Conservation (phyloP, 1,140 invertebrate genomes). For the Drosophila seguyi region DNA sequence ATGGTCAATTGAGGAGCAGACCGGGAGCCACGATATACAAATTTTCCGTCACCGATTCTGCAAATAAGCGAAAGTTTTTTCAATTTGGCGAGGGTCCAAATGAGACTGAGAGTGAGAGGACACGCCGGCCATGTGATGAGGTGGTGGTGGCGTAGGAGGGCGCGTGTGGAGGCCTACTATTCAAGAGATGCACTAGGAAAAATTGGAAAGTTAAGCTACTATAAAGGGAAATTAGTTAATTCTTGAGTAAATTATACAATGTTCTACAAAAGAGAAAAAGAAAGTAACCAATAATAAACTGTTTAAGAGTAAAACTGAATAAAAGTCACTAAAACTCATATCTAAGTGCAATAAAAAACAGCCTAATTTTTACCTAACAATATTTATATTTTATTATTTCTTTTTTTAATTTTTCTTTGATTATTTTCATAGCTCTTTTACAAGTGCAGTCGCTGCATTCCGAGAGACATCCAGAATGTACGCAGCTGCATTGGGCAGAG, state of each 20-base stretch:
- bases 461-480: slow-evolving; percentile 32
- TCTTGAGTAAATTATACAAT: no score
- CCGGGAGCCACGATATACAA: slow-evolving; percentile 5
- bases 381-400: neutral
- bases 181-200: neutral
- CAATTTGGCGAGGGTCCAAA: slow-evolving; percentile 49
- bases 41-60: slow-evolving; percentile 64
- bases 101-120: neutral
- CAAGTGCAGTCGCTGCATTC: neutral
- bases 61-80: slow-evolving; percentile 50
- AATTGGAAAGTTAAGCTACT: no score
- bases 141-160: slow-evolving; percentile 47
- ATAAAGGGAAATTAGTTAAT: no score
- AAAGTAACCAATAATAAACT: neutral
- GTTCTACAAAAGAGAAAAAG: neutral
- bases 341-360: rapidly evolving
- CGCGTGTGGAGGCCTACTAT: slow-evolving; percentile 53
- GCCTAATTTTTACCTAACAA: no score
- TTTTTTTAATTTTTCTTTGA: neutral
- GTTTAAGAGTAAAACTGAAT: neutral
- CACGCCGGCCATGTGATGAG: slow-evolving; percentile 40
- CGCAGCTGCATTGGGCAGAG: slow-evolving; percentile 28
- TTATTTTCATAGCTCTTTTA: neutral
- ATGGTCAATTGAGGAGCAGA: slow-evolving; percentile 56
- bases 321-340: neutral